A percentile compares a stretch with the other conserved stretches of the same genome.
Conservation (phyloP, 2,888 invertebrate genomes). For the Ophion ventricosus region DNA sequence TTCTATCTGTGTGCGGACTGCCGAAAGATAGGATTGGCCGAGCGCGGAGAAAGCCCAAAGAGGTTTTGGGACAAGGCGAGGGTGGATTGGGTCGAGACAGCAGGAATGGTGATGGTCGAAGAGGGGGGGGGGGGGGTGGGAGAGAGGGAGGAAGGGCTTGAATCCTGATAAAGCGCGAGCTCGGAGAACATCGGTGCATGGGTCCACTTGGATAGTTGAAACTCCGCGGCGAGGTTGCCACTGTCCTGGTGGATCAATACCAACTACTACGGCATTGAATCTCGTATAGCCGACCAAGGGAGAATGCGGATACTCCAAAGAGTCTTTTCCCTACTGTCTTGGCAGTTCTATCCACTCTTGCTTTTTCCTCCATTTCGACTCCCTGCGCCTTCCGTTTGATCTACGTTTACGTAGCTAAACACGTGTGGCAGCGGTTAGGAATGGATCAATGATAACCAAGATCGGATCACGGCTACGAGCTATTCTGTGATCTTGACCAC, state of each 20-base stretch:
- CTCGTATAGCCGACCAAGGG: conserved; percentile 29
- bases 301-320: conserved; percentile 53
- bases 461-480: background rate
- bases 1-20: background rate
- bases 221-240: conserved; percentile 46
- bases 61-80: conserved; percentile 38
- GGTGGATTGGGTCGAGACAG: conserved; percentile 18
- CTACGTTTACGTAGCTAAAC: conserved; percentile 4
- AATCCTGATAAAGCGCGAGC: conserved; percentile 65
- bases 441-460: conserved; percentile 7
- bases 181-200: conserved; percentile 58
- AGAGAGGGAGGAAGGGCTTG: conserved; percentile 37
- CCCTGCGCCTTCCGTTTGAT: background rate
- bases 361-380: conserved; percentile 38
- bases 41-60: conserved; percentile 36
- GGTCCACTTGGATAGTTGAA: conserved; percentile 64
- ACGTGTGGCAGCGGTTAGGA: background rate
- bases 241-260: conserved; percentile 62
- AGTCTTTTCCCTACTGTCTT: conserved; percentile 36
- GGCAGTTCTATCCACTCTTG: conserved; percentile 2
- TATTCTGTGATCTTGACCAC: background rate
- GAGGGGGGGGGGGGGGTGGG: background rate
- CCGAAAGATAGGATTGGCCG: conserved; percentile 51
- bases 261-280: conserved; percentile 58
- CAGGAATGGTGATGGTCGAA: conserved; percentile 4